Percentiles rank a stretch among this genome's conserved stretches.
These are phyloP conservation scores for Carcina quercana DNA, from an alignment of 2,888 invertebrate species.

Conservation along the genomic window DNA sequence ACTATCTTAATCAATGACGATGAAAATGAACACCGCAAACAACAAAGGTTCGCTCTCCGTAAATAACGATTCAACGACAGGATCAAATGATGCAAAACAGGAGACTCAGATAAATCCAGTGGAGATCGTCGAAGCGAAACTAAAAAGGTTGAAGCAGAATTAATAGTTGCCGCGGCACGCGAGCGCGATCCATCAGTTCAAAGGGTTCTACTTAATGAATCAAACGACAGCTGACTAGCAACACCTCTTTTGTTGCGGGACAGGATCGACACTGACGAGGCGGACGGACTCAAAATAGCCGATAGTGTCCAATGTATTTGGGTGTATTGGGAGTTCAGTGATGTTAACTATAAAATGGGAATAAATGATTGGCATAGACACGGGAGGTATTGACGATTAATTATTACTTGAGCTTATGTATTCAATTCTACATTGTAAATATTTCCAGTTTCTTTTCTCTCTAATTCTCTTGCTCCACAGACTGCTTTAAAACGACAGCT, in stretches of 20 bases:
- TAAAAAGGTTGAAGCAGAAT: conserved; percentile 39
- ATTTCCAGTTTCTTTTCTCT: no score
- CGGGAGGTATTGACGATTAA: no score
- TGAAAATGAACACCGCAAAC: no score
- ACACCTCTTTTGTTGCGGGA: conserved; percentile 64
- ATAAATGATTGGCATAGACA: no score
- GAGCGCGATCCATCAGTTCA: conserved; percentile 61
- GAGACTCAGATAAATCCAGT: conserved; percentile 24
- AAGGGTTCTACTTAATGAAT: conserved; percentile 66
- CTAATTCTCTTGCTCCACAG: no score
- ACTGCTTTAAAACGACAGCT: no score
- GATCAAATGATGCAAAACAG: conserved; percentile 27
- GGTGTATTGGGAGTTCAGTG: no score
- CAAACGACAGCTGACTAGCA: conserved; percentile 64
- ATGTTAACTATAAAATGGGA: no score
- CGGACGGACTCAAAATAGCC: conserved; percentile 63
- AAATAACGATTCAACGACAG: conserved; percentile 23
- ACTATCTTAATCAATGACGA: conserved; percentile 28
- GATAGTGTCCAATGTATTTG: no score
- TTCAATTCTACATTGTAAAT: no score
- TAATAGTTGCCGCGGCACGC: conserved; percentile 44
- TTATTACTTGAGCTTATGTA: no score
- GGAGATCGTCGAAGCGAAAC: conserved; percentile 26
- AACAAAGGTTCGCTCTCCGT: conserved; percentile 20
- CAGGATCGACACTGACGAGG: conserved; percentile 67